Base-by-base conservation (phyloP, 1,140 invertebrate species). In the Drosophila sulfurigaster region DNA sequence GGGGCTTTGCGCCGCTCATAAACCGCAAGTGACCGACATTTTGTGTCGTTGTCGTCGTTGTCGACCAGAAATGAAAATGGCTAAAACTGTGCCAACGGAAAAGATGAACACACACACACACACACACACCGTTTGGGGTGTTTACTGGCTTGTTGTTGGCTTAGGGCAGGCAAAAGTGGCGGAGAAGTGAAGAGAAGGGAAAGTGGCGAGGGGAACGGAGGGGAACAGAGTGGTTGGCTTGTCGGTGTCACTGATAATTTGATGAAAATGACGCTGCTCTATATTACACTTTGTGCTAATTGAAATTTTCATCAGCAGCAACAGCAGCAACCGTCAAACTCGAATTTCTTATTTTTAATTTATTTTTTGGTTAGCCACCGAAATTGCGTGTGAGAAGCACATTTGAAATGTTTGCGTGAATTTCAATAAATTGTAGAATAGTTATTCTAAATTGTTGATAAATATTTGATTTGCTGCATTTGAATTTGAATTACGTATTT, bases 1-100 rank as follows among this genome's bases (percentile, higher is more conserved):
- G 28, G 11, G 3, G 49, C 32, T 48, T 8, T 15, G 51, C 51
- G 25, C 25, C 54, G 57, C 58, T 76, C 60, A 79, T 88, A 83
- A 88, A 79, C 83, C 85, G 85, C 83, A 89, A 88, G 74, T 88
- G 83, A 88, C 83, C 83, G 83, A 88, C 83, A 88, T 88, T 88
- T 88, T 89, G 74, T 88, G 83, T 82, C 70, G 63, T 65, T 38
- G 83, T 82, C 70, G 63, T 65, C 57, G 58, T 67, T 15, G 56
- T 78, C 83, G 80, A 80, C 77, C 83, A 80, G 73, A 80, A 87
- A 88, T 88, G 81, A 80, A 88, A 86, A 87, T 87, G 74, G 62
- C 82, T 85, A 75, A 85, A 86, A 82, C 68, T 77, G 74, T 87
- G 83, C 75, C 82, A 87, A 64, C 82, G 82, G 82, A 86, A 25